A percentile compares a stretch with the other conserved stretches of the same genome.
phyloP scores from a whole-genome alignment of 2,888 invertebrate species.

The Globia sparganii region DNA sequence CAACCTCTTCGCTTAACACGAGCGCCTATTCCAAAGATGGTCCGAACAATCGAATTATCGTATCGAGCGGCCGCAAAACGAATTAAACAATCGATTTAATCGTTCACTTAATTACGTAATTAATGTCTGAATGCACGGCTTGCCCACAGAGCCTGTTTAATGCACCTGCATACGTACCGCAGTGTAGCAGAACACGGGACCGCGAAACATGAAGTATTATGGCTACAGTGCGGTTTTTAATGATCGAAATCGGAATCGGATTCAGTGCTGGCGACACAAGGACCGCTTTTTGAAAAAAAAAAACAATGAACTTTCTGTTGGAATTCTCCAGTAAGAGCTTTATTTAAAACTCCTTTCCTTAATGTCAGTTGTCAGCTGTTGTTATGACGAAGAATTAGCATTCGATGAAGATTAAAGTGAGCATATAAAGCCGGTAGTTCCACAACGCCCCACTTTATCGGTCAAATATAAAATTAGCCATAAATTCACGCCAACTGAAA shows the following conservation, averaged over 20 bases:
- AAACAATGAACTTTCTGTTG: constrained; percentile 18
- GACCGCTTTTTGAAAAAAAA: constrained; percentile 44
- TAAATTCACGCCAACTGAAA: constrained; percentile 15
- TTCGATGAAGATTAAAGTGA: not conserved
- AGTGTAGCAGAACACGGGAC: constrained; percentile 59
- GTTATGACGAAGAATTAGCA: not conserved
- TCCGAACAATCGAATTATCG: constrained; percentile 71
- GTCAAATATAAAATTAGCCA: not conserved
- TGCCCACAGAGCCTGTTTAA: constrained; percentile 68
- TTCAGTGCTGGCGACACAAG: constrained; percentile 34
- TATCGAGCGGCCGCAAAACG: constrained; percentile 76
- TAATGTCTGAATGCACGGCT: constrained; percentile 77
- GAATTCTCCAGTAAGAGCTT: constrained; percentile 11
- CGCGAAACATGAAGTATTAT: constrained; percentile 65
- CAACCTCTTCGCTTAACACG: constrained; percentile 43
- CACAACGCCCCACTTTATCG: not conserved
- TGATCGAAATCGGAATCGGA: constrained; percentile 54
- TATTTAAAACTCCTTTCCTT: constrained; percentile 2
- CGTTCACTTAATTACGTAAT: constrained; percentile 85
- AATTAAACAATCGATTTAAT: constrained; percentile 86
- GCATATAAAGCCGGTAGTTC: too few relatives aligned
- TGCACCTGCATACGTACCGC: constrained; percentile 67
- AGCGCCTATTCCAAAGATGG: constrained; percentile 56
- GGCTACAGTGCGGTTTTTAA: constrained; percentile 61
- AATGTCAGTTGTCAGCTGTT: not conserved